Evolutionary conservation across 2,888 invertebrate species (phyloP), one percentile per base, ranked within the genome.

Genomic region (Zonitis immaculata): DNA sequence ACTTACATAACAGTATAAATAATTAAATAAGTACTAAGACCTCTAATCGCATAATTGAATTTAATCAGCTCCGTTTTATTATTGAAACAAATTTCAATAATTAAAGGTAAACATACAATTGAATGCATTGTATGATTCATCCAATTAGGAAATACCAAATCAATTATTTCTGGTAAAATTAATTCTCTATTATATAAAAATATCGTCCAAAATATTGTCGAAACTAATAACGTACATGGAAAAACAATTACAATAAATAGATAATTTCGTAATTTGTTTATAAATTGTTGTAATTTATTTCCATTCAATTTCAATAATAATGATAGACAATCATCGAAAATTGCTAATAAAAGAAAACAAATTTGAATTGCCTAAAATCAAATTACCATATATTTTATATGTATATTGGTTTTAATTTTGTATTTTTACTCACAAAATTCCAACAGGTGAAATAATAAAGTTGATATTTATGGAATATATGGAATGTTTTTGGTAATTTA

Each of bases 111-210:
- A 12, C 32, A 18, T 5, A 52, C 26, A 11, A 48, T 5, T 8
- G 52, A 20, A 39, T 52, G 52, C 11, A 52, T 32, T 25, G 42
- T 11, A 16, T 52, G 52, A 25, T 20, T 48, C 44, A 52, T 28
- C 52, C 52, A 52, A n/a, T 28, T n/a, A 1, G 52, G 52, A 18
- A 46, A 52, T 26, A 44, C 12, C 11, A 12, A 8, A n/a, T 52
- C 52, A 18, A 52, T n/a, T 11, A 11, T 16, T 43, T 28, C 8
- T 5, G 52, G 52, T 12, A 47, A 48, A 14, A 52, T 43, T 3
- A 52, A 20, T 32, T 52, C 44, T 25, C 48, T 6, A 42, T 52
- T 39, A 14, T 47, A 18, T 1, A 35, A 6, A 22, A 43, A 52
- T 42, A 52, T 2, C 6, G 32, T 7, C 52, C 52, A 52, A n/a